Conservation (phyloP, 2,797 vertebrate genomes). For the Hemibagrus guttatus region DNA sequence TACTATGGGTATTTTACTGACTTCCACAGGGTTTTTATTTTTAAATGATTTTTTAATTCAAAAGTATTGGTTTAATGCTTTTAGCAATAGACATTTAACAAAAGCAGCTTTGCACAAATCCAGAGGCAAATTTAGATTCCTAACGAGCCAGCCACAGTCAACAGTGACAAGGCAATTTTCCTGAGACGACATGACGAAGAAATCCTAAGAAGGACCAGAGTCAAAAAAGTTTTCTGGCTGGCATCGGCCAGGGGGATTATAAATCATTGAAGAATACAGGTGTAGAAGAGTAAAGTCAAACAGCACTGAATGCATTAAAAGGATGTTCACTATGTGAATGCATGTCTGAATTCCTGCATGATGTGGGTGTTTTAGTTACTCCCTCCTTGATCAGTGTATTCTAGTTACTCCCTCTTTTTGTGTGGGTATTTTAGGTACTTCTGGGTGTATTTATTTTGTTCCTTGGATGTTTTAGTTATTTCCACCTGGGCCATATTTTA, state of each 20-base stretch:
- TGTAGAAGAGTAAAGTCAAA: neutral
- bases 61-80: neutral
- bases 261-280: neutral
- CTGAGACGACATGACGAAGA: neutral
- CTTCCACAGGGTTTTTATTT: neutral
- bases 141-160: neutral
- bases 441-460: neutral
- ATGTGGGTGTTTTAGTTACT: neutral
- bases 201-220: neutral
- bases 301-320: neutral
- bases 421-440: conserved; percentile 2
- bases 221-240: neutral
- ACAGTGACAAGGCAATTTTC: neutral
- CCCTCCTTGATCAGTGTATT: neutral
- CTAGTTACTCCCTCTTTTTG: neutral
- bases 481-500: neutral
- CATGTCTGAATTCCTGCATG: neutral
- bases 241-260: neutral
- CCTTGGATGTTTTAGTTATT: neutral
- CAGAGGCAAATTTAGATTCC: neutral
- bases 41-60: neutral
- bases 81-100: neutral
- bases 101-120: neutral
- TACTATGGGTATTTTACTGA: neutral
- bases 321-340: neutral